phyloP scores from a whole-genome alignment of 2,888 invertebrate genomes.

The Dryadula phaetusa region DNA sequence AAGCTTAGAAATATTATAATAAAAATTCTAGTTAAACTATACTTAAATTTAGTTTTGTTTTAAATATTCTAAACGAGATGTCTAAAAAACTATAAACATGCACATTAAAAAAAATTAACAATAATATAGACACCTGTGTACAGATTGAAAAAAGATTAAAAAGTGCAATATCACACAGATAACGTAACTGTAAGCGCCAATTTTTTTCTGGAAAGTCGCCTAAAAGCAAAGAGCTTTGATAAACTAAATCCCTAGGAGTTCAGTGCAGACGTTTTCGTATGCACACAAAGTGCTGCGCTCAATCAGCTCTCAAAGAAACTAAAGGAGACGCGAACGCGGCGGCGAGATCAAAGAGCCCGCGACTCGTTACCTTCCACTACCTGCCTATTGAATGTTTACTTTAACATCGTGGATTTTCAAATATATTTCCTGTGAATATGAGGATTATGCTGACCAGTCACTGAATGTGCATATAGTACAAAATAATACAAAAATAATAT shows the following conservation, averaged over 20 bases:
- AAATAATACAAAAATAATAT: not conserved
- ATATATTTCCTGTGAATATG: not conserved
- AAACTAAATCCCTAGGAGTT: constrained; percentile 63
- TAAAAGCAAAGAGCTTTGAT: constrained; percentile 27
- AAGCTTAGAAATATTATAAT: too few relatives aligned
- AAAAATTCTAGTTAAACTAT: too few relatives aligned
- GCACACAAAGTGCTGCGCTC: constrained; percentile 78
- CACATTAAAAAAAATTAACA: constrained; percentile 30
- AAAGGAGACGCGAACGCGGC: constrained; percentile 61
- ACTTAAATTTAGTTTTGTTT: too few relatives aligned
- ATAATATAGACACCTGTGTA: constrained; percentile 9
- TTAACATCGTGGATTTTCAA: constrained; percentile 9
- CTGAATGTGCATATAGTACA: not conserved
- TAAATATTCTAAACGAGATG: too few relatives aligned
- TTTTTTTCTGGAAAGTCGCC: constrained; percentile 10
- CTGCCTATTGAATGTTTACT: constrained; percentile 29
- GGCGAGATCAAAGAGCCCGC: constrained; percentile 38
- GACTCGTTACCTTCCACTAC: constrained; percentile 38
- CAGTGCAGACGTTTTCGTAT: constrained; percentile 72
- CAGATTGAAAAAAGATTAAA: not conserved
- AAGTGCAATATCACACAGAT: not conserved
- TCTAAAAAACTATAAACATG: too few relatives aligned
- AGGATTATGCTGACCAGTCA: not conserved
- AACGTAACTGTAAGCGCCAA: not conserved
- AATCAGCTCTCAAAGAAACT: constrained; percentile 78